These are phyloP conservation scores for Drepanosiphum platanoidis DNA, from an alignment of 2,888 invertebrate species.

Conservation along the genomic window DNA sequence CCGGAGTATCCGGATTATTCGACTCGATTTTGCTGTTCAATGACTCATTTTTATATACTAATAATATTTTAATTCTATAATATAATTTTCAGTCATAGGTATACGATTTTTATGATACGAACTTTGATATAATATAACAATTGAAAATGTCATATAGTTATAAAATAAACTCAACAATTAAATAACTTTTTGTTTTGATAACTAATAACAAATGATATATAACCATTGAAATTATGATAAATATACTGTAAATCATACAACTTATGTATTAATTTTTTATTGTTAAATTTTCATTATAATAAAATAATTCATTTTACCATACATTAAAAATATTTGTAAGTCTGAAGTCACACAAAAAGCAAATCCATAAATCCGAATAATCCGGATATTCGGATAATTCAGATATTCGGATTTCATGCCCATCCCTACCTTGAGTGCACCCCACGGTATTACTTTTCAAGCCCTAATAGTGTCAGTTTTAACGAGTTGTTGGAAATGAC, in stretches of 20 bases:
- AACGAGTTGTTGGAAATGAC: no score
- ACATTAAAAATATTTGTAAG: slow-evolving; percentile 24
- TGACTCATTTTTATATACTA: no score
- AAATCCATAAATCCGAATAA: slow-evolving; percentile 40
- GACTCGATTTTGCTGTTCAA: no score
- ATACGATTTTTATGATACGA: slow-evolving; percentile 19
- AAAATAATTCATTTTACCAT: slow-evolving; percentile 28
- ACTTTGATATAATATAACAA: slow-evolving; percentile 30
- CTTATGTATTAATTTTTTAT: not conserved
- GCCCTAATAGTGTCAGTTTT: no score
- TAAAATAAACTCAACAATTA: slow-evolving; percentile 20
- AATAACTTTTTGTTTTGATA: slow-evolving; percentile 20
- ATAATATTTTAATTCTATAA: no score
- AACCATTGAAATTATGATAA: slow-evolving; percentile 31
- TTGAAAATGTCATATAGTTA: slow-evolving; percentile 6
- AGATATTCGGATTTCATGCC: no score
- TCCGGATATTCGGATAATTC: slow-evolving; percentile 13
- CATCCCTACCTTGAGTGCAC: no score
- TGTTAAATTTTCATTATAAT: slow-evolving; percentile 28
- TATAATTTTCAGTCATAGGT: no score
- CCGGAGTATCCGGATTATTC: not conserved
- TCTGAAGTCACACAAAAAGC: slow-evolving; percentile 31
- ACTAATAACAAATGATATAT: slow-evolving; percentile 1
- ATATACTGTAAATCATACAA: slow-evolving; percentile 6
- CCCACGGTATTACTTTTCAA: no score